Evolutionary conservation across 2,888 invertebrate species (phyloP), one percentile per base, ranked within the genome.

Genomic region (Sialis fuliginosa): DNA sequence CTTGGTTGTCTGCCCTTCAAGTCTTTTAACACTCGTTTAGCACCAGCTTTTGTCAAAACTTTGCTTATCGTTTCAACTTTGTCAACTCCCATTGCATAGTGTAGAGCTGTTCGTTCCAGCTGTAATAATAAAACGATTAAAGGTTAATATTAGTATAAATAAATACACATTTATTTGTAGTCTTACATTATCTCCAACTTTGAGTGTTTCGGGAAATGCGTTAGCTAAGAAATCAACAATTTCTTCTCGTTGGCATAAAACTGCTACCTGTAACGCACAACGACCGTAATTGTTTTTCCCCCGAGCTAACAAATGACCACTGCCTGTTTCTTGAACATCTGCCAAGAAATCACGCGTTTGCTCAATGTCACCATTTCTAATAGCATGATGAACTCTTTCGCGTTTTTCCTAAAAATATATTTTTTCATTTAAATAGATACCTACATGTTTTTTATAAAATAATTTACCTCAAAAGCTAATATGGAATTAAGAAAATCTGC

Each of bases 21-120:
- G 67, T 92, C 91, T 62, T 90, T 89, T 4, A 79, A 70, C 1
- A 85, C 81, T 49, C 90, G 71, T 60, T 82, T 83, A 39, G 90
- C 85, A 33, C 91, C 91, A 7, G 84, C 79, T 57, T 82, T 76
- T 46, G 89, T 86, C 32, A 92, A 69, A 45, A 89, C 76, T 52
- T 79, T 73, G 58, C 87, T 89, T 41, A 90, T 67, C 7, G 77
- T 73, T 63, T 91, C 90, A 48, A 90, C 83, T 54, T 83, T 78
- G 48, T 84, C 83, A 4, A 89, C 77, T 6, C 87, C 90, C 89
- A 90, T 88, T 0, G 90, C 87, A 63, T 91, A 91, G 63, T 92
- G 92, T 33, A 92, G 68, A 1, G 89, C 80, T 8, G 86, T 87
- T 55, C 91, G 74, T 62, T 90, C 89, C 68, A 92, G 61, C 91